Percentiles rank a stretch among this genome's conserved stretches.
Conservation (phyloP, 2,888 invertebrate species). For the Yponomeuta cagnagella region DNA sequence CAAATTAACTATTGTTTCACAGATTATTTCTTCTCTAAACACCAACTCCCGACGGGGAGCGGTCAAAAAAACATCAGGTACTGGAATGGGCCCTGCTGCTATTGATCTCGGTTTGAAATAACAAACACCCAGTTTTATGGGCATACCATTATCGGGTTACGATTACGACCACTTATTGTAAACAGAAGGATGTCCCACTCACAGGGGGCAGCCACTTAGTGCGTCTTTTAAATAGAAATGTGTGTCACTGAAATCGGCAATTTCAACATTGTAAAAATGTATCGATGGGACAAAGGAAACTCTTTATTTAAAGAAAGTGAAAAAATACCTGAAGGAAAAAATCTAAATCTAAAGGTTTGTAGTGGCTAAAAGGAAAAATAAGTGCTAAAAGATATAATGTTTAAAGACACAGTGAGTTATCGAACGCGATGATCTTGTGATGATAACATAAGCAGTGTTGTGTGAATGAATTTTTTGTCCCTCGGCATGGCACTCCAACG, state of each 20-base stretch:
- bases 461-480: not conserved
- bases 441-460: not conserved
- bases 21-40: constrained; percentile 61
- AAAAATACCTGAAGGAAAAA: not conserved
- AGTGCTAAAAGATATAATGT: not conserved
- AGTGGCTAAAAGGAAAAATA: not conserved
- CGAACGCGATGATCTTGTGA: not conserved
- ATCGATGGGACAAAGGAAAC: not conserved
- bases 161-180: constrained; percentile 34
- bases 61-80: constrained; percentile 73
- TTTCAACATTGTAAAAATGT: not conserved
- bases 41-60: constrained; percentile 32
- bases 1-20: constrained; percentile 66
- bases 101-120: constrained; percentile 56
- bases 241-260: not conserved
- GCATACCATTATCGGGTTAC: constrained; percentile 50
- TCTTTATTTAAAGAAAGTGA: not conserved
- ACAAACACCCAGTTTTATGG: constrained; percentile 51
- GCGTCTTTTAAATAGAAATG: not conserved
- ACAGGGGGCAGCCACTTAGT: not conserved
- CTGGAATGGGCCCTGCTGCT: constrained; percentile 40
- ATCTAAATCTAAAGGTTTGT: no score
- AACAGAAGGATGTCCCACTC: constrained; percentile 6
- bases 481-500: not conserved
- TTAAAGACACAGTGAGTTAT: not conserved